These are phyloP conservation scores for Candidula unifasciata DNA, from an alignment of 2,888 invertebrate genomes.

Conservation along the genomic window DNA sequence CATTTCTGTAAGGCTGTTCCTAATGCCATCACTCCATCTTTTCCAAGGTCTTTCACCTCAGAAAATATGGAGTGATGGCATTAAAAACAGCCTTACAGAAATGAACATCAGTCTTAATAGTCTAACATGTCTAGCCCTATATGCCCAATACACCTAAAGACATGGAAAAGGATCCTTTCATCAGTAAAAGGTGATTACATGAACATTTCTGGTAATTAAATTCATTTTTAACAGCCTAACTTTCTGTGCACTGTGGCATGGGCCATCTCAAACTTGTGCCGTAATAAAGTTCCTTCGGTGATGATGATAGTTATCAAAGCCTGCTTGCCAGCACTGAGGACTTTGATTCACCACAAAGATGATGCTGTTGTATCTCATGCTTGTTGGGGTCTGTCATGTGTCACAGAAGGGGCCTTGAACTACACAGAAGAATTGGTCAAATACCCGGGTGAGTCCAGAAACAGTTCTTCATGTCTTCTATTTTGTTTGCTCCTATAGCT, in stretches of 20 bases:
- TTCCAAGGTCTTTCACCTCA: no score
- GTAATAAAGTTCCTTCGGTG: constrained; percentile 95
- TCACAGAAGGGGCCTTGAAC: constrained; percentile 93
- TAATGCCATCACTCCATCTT: no score
- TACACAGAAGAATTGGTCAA: constrained; percentile 85
- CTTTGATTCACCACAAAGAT: constrained; percentile 85
- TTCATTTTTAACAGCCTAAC: constrained; percentile 74
- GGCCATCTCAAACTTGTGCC: constrained; percentile 95
- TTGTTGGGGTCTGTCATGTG: constrained; percentile 95
- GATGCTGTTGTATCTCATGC: constrained; percentile 90
- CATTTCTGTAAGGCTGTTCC: no score
- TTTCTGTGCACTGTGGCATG: constrained; percentile 92
- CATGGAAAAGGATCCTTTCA: no score
- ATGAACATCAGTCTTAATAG: no score
- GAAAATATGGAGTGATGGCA: no score
- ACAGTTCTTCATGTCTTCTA: neutral
- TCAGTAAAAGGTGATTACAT: no score
- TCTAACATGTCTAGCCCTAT: no score
- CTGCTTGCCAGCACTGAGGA: constrained; percentile 86
- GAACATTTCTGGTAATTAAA: no score
- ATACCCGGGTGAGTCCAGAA: constrained; percentile 61
- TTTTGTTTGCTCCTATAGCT: no score
- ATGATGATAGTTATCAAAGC: constrained; percentile 86
- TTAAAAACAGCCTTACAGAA: no score
- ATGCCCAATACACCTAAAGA: no score